Evolutionary conservation across 2,888 invertebrate genomes (phyloP).

Genomic region (Prosopocoilus inquinatus): DNA sequence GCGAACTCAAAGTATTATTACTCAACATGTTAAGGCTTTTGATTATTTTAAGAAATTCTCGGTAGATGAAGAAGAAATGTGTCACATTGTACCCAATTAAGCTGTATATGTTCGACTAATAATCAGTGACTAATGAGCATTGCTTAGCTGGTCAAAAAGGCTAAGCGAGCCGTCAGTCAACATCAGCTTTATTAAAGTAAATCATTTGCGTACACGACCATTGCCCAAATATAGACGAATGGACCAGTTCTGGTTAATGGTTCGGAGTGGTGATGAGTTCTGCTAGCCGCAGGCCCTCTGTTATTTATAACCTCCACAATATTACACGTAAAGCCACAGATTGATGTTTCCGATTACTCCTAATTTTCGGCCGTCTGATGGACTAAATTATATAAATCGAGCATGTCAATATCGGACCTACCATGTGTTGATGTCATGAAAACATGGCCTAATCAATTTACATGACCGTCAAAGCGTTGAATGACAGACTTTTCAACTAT

Average conservation of each 20-base stretch:
- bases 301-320: constrained; percentile 35
- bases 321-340: constrained; percentile 14
- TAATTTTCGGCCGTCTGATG: not conserved
- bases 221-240: constrained; percentile 34
- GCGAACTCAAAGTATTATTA: no score
- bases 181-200: constrained; percentile 27
- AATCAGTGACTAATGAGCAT: constrained; percentile 35
- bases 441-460: not conserved
- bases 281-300: constrained; percentile 31
- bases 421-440: not conserved
- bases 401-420: constrained; percentile 4
- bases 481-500: not conserved
- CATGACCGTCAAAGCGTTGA: not conserved
- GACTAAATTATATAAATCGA: constrained; percentile 2
- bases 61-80: not conserved
- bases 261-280: constrained; percentile 37
- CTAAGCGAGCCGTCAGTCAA: constrained; percentile 29
- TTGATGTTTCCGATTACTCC: constrained; percentile 1
- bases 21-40: no score
- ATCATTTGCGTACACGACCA: constrained; percentile 31
- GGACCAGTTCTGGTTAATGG: constrained; percentile 28
- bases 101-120: constrained; percentile 34
- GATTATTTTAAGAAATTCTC: no score
- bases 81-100: constrained; percentile 30
- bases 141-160: constrained; percentile 21